Percentiles rank a stretch among this genome's conserved stretches.
Conservation (phyloP, 2,888 invertebrate species). For the Deroplatys truncata region DNA sequence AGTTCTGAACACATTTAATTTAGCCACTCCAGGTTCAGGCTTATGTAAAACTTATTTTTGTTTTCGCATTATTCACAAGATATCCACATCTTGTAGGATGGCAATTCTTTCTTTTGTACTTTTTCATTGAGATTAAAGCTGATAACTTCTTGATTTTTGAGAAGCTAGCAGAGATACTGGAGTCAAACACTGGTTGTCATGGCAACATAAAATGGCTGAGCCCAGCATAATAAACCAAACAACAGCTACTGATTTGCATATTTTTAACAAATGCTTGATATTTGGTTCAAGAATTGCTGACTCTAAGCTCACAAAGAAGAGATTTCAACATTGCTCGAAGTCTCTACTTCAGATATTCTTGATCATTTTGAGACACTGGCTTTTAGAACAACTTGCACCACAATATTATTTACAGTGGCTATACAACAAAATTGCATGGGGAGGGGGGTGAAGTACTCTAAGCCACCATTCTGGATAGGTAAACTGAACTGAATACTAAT, state of each 20-base stretch:
- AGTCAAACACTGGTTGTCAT: not conserved
- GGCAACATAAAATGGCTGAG: not conserved
- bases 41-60: not conserved
- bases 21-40: not conserved
- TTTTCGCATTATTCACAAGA: not conserved
- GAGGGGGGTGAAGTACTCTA: too few species aligned
- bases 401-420: too few species aligned
- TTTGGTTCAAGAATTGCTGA: too few species aligned
- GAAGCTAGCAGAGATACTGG: not conserved
- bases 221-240: not conserved
- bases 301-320: too few species aligned
- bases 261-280: too few species aligned
- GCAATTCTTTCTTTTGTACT: not conserved
- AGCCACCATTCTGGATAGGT: too few species aligned
- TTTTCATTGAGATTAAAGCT: constrained; percentile 14
- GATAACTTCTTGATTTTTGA: not conserved
- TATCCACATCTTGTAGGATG: not conserved
- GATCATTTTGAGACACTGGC: too few species aligned
- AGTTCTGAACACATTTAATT: not conserved
- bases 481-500: too few species aligned
- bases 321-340: too few species aligned
- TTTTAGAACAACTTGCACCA: too few species aligned
- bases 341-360: too few species aligned
- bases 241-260: not conserved
- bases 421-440: too few species aligned